Evolutionary conservation across 2,888 invertebrate species (phyloP), one percentile per base, ranked within the genome.

Genomic region (Cybosia mesomella): DNA sequence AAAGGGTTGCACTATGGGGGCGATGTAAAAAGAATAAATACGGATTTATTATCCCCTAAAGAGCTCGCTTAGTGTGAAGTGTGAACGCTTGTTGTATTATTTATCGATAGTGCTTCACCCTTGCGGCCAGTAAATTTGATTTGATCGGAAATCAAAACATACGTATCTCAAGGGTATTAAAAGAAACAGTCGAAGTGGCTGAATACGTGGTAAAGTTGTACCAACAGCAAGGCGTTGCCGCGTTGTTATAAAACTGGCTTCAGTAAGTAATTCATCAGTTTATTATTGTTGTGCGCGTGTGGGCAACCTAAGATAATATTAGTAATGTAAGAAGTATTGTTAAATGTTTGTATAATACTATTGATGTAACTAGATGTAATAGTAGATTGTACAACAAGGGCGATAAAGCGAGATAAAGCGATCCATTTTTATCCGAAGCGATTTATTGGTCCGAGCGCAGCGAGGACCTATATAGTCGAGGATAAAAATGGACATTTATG

Each of bases 31-130:
- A 93, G 93, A 94, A 93, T 93, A 95, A 94, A 94, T 93, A 94
- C 91, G 93, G 94, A 95, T 95, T 95, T 95, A 95, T 95, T 92
- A 92, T 92, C 89, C 95, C 94, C 94, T 90, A 90, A 91, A 92
- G 95, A 88, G 87, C 83, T 72, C 89, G 89, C 90, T 93, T 92
- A 93, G 92, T 85, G 87, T 82, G 84, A 94, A 92, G 94, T 94
- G 95, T 85, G 93, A 93, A 94, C 91, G 87, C 84, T 87, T 86
- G 86, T 87, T 95, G 92, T 90, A 92, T 92, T 94, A 94, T 95
- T 95, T 92, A 94, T 92, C 80, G 68, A 63, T 58, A 85, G 79
- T 81, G 79, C 85, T 83, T 67, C 66, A 84, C 88, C 85, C 90
- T 87, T 91, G 92, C 88, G 93, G 93, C 85, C 85, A 86, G 88